A percentile compares a stretch with the other conserved stretches of the same genome.
Conservation (phyloP, 2,888 invertebrate species). For the Chrysomela aeneicollis region DNA sequence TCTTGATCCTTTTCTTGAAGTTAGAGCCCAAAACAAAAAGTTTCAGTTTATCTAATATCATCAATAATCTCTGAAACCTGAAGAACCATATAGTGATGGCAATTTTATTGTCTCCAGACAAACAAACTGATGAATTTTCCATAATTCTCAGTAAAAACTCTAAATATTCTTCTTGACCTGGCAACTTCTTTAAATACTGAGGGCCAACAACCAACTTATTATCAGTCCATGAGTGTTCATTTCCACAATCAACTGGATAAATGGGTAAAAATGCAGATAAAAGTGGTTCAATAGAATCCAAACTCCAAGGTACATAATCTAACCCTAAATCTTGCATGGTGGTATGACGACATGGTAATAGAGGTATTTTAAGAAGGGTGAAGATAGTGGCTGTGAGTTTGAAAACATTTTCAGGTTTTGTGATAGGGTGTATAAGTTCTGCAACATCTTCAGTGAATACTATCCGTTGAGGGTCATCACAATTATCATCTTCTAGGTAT, state of each 20-base stretch:
- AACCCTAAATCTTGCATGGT: slow-evolving; percentile 60
- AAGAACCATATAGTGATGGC: slow-evolving; percentile 71
- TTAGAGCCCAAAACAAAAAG: slow-evolving; percentile 59
- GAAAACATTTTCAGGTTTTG: slow-evolving; percentile 66
- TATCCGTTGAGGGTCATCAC: slow-evolving; percentile 72
- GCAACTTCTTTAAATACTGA: slow-evolving; percentile 66
- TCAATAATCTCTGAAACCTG: slow-evolving; percentile 67
- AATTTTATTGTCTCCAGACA: slow-evolving; percentile 61
- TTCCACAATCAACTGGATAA: slow-evolving; percentile 54
- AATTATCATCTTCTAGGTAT: slow-evolving; percentile 56
- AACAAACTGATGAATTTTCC: slow-evolving; percentile 63
- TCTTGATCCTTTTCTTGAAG: slow-evolving; percentile 64
- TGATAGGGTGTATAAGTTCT: slow-evolving; percentile 74
- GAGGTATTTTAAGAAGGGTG: slow-evolving; percentile 65
- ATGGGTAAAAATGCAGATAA: slow-evolving; percentile 58
- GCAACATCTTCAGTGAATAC: slow-evolving; percentile 70
- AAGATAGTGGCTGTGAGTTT: slow-evolving; percentile 69
- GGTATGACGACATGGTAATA: slow-evolving; percentile 63
- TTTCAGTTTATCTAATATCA: slow-evolving; percentile 62
- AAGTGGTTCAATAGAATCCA: slow-evolving; percentile 65
- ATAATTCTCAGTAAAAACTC: slow-evolving; percentile 65
- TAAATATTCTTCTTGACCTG: slow-evolving; percentile 69
- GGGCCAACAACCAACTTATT: slow-evolving; percentile 66
- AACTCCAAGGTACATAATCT: slow-evolving; percentile 61
- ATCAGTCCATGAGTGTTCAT: slow-evolving; percentile 59